Evolutionary conservation across 2,888 invertebrate genomes (phyloP), one percentile per base, ranked within the genome.

Genomic region (Torymus auratus): DNA sequence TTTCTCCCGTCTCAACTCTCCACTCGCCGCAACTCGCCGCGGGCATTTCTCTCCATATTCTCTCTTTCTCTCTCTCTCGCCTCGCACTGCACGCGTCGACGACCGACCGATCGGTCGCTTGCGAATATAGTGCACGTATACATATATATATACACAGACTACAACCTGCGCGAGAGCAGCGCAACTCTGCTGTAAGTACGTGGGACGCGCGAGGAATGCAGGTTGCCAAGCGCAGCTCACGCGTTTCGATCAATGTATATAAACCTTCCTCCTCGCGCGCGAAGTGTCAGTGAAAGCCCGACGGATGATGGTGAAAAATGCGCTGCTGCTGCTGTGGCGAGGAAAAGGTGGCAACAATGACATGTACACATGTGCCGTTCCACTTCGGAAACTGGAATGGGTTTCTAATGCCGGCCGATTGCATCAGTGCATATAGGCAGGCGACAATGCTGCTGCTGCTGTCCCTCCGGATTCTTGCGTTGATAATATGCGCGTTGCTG

Each of bases 31-130:
- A 52, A 23, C 55, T 58, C 4, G 64, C 56, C 52, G 41, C 41
- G 41, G 58, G 55, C 68, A 69, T 76, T 76, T 76, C 76, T 69
- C 76, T 76, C 76, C 76, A 55, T 69, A 75, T 60, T 61, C 50
- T 23, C 41, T 41, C 28, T 28, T 7, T 23, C 23, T n/a, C 20
- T 41, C 41, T 41, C 41, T 41, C 41, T 13, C 71, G 65, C 28
- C 12, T 58, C 7, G 20, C 5, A 60, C n/a, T n/a, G n/a, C 14
- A 14, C 17, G 12, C 71, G 41, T 10, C 52, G 11, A 17, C 13
- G 61, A 52, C 14, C 56, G 61, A 52, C 56, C 50, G 52, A 72
- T 72, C 61, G 60, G 56, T 5, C 69, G 17, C 11, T 41, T 23
- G 20, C 41, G 41, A 41, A 41, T 41, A 41, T 41, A 41, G 41